Percentiles rank a stretch among this genome's conserved stretches.
phyloP scores from a whole-genome alignment of 2,888 invertebrate genomes.

The Drosophila melanocephala region DNA sequence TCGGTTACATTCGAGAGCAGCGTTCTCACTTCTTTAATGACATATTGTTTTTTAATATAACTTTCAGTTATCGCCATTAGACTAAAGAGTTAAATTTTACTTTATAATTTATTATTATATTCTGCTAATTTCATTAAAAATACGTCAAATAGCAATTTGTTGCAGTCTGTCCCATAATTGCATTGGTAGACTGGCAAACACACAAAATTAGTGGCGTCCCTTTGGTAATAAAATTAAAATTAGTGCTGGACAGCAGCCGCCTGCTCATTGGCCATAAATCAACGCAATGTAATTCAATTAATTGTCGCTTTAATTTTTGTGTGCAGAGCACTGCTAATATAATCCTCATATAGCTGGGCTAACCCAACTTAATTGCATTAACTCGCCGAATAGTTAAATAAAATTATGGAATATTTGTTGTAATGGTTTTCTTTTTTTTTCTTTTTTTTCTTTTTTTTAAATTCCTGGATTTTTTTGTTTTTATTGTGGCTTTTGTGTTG shows the following conservation, averaged over 20 bases:
- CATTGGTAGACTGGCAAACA: slow-evolving; percentile 3
- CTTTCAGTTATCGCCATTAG: neutral
- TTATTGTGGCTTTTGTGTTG: slow-evolving; percentile 18
- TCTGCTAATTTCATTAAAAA: neutral
- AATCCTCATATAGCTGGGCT: slow-evolving; percentile 1
- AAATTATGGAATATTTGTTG: slow-evolving; percentile 27
- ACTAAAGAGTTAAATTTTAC: neutral
- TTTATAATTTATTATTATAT: neutral
- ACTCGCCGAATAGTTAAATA: slow-evolving; percentile 51
- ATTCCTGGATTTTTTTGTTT: slow-evolving; percentile 1
- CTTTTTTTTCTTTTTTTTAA: slow-evolving; percentile 7
- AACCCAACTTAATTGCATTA: slow-evolving; percentile 56
- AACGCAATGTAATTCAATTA: slow-evolving; percentile 57
- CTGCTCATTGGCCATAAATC: slow-evolving; percentile 18
- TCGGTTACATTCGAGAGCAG: neutral
- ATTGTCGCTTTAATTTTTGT: slow-evolving; percentile 51
- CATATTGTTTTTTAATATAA: neutral
- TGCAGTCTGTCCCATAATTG: neutral
- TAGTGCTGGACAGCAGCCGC: neutral
- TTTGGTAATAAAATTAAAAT: slow-evolving; percentile 10
- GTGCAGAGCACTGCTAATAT: slow-evolving; percentile 4
- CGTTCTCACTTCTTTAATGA: neutral
- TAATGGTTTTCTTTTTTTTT: slow-evolving; percentile 9
- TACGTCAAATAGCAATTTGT: neutral
- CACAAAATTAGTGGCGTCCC: neutral